A percentile compares a stretch with the other conserved stretches of the same genome.
phyloP scores from a whole-genome alignment of 1,140 invertebrate species.

The Brachionus rubens region DNA sequence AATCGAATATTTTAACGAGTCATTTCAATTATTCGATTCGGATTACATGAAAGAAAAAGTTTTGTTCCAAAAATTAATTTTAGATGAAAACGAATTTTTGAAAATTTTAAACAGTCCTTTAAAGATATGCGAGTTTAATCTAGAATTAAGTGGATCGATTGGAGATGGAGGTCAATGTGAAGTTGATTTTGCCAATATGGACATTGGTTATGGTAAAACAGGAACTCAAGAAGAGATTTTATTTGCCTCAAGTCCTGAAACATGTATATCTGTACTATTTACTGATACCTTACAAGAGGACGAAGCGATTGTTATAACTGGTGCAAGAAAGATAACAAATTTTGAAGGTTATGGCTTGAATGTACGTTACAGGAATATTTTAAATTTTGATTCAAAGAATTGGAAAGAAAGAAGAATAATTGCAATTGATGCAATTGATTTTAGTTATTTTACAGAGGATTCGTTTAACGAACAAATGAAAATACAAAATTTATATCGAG shows the following conservation, averaged over 20 bases:
- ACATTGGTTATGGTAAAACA: conserved; percentile 31
- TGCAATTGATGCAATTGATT: conserved; percentile 43
- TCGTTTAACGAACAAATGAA: conserved; percentile 20
- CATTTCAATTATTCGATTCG: background rate
- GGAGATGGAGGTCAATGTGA: background rate
- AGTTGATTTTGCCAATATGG: conserved; percentile 45
- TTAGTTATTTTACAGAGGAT: background rate
- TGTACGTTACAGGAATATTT: background rate
- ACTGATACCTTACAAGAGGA: conserved; percentile 11
- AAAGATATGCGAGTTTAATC: background rate
- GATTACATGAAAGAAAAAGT: conserved; percentile 11
- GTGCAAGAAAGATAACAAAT: conserved; percentile 12
- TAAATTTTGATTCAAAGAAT: background rate
- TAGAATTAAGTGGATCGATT: conserved; percentile 1
- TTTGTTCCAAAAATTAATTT: no score
- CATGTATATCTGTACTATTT: background rate
- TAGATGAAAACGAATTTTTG: no score
- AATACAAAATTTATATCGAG: background rate
- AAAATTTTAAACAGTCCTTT: background rate
- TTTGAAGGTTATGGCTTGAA: conserved; percentile 17
- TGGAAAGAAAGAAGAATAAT: conserved; percentile 13
- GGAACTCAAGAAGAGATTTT: conserved; percentile 44
- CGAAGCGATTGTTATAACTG: conserved; percentile 30
- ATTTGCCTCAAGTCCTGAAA: conserved; percentile 24
- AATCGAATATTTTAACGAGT: conserved; percentile 13